These are phyloP conservation scores for Neopelma chrysocephalum DNA, from an alignment of 2,797 vertebrate genomes.

Conservation along the genomic window DNA sequence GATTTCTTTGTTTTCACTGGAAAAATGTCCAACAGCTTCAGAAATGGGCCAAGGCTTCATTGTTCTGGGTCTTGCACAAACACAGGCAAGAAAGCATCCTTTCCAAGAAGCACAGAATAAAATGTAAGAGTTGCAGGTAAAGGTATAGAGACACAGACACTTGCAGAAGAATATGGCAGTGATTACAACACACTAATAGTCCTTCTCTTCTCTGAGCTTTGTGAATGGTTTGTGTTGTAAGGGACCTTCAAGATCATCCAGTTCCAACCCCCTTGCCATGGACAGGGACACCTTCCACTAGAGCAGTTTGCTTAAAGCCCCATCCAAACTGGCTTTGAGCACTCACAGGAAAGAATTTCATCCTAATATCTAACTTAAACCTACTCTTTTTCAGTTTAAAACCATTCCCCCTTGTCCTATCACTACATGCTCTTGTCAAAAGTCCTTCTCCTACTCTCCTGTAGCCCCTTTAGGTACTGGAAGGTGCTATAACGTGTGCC, in stretches of 20 bases:
- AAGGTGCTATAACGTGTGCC: background rate
- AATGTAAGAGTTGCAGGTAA: background rate
- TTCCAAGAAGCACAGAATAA: background rate
- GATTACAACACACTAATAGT: background rate
- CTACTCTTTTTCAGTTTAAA: background rate
- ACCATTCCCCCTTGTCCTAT: background rate
- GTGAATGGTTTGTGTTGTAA: background rate
- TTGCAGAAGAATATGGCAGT: background rate
- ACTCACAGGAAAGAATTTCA: background rate
- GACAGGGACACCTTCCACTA: background rate
- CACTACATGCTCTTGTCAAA: background rate
- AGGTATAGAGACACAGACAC: background rate
- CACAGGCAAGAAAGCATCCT: background rate
- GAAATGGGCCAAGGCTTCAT: background rate
- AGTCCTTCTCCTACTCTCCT: background rate
- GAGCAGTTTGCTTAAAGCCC: background rate
- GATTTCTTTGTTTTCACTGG: background rate
- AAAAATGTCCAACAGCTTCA: background rate
- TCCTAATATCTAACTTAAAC: background rate
- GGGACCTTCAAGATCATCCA: accelerated
- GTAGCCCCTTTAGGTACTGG: background rate
- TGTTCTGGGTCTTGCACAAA: background rate
- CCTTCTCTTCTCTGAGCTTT: background rate
- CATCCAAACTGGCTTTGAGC: background rate
- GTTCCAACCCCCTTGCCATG: background rate